Percentiles rank a stretch among this genome's conserved stretches.
phyloP scores from a whole-genome alignment of 1,140 invertebrate species.

The Neodiprion lecontei region DNA sequence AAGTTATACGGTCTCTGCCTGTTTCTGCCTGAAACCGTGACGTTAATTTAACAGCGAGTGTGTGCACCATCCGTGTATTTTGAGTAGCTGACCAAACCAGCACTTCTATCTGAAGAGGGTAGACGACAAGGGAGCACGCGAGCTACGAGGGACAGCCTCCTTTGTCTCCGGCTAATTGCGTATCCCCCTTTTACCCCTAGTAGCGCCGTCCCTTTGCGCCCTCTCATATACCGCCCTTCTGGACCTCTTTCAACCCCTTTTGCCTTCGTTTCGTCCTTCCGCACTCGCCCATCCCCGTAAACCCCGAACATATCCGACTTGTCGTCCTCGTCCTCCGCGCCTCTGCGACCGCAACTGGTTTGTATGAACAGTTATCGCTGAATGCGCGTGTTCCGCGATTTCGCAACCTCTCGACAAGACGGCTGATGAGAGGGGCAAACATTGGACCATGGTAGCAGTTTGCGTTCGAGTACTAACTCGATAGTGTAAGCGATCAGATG shows the following conservation, averaged over 20 bases:
- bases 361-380: no score
- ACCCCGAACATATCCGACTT: not conserved
- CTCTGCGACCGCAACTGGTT: not conserved
- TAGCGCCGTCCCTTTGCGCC: not conserved
- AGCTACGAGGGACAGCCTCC: conserved; percentile 2
- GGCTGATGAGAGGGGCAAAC: not conserved
- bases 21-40: not conserved
- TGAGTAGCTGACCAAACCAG: conserved; percentile 2
- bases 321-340: not conserved
- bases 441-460: no score
- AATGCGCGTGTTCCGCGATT: not conserved
- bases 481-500: no score
- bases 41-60: not conserved
- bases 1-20: no score
- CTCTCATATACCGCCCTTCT: not conserved
- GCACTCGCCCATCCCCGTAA: not conserved
- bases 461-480: no score
- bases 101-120: not conserved
- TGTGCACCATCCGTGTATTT: not conserved
- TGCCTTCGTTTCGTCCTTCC: not conserved
- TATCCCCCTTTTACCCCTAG: not conserved
- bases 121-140: not conserved
- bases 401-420: not conserved
- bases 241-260: not conserved
- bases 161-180: conserved; percentile 4